Evolutionary conservation across 2,888 invertebrate genomes (phyloP).

Genomic region (Hirtodrosophila duncani): DNA sequence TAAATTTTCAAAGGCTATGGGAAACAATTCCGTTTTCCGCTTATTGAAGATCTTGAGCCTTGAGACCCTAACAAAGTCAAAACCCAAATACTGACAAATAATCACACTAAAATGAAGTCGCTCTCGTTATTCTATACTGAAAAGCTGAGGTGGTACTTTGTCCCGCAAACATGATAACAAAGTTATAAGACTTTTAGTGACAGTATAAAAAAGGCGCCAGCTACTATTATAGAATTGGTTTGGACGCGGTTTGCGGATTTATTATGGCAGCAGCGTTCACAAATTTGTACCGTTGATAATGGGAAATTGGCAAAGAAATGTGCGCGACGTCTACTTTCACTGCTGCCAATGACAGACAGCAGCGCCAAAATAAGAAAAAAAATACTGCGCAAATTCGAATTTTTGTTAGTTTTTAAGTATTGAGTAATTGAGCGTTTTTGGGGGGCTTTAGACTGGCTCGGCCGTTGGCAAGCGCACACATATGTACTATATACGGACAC

Average conservation of each 20-base stretch:
- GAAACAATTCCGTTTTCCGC: too few species aligned
- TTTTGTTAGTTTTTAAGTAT: conserved; percentile 55
- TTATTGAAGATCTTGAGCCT: too few species aligned
- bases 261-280: neutral
- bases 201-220: neutral
- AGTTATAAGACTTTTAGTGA: neutral
- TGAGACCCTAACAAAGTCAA: too few species aligned
- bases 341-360: conserved; percentile 46
- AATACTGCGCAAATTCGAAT: conserved; percentile 40
- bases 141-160: too few species aligned
- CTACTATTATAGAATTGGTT: conserved; percentile 27
- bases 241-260: conserved; percentile 25
- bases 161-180: too few species aligned
- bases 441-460: conserved; percentile 34
- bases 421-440: conserved; percentile 54
- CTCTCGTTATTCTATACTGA: too few species aligned
- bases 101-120: too few species aligned
- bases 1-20: too few species aligned
- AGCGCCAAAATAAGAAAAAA: conserved; percentile 9
- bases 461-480: conserved; percentile 22
- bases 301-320: conserved; percentile 49
- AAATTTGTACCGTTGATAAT: conserved; percentile 28
- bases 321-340: conserved; percentile 55
- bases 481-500: conserved; percentile 13
- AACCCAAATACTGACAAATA: too few species aligned